These are phyloP conservation scores for Oncorhynchus mykiss DNA, from an alignment of 2,113 vertebrate genomes.

Conservation along the genomic window DNA sequence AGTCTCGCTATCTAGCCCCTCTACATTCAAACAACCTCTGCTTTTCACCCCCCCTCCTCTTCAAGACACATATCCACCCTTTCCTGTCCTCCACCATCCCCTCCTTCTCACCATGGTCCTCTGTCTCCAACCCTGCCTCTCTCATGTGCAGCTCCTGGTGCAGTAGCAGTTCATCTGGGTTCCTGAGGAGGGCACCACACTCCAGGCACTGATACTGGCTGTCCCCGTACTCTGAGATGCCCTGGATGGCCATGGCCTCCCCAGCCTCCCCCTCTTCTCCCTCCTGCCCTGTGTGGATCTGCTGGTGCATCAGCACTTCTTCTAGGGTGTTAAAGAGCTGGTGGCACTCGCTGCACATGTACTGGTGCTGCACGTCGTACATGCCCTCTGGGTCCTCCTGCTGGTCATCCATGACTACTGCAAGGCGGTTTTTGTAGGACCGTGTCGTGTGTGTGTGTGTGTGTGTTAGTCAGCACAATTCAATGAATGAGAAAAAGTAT, in stretches of 20 bases:
- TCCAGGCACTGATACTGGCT: conserved; percentile 86
- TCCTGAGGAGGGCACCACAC: conserved; percentile 80
- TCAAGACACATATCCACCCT: background rate
- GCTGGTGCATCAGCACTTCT: conserved; percentile 87
- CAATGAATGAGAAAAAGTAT: background rate
- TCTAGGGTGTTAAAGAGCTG: conserved; percentile 85
- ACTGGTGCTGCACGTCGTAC: conserved; percentile 85
- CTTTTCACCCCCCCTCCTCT: background rate
- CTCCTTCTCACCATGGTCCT: conserved; percentile 64
- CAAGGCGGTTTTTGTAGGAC: background rate
- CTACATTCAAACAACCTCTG: too few relatives aligned
- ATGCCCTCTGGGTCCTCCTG: conserved; percentile 60
- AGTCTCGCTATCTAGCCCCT: too few relatives aligned
- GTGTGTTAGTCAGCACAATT: background rate
- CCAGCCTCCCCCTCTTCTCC: conserved; percentile 51
- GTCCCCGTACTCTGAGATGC: conserved; percentile 59
- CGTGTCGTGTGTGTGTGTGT: background rate
- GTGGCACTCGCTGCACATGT: conserved; percentile 89
- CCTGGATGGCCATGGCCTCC: conserved; percentile 40
- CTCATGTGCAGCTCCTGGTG: conserved; percentile 88
- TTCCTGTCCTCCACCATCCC: background rate
- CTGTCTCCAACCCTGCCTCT: conserved; percentile 68
- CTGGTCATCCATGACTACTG: conserved; percentile 63
- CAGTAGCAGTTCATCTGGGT: conserved; percentile 80
- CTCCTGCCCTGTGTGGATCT: conserved; percentile 75